A percentile compares a stretch with the other conserved stretches of the same genome.
Evolutionary conservation across 2,888 invertebrate genomes (phyloP).

Genomic region (Ecdyonurus torrentis): DNA sequence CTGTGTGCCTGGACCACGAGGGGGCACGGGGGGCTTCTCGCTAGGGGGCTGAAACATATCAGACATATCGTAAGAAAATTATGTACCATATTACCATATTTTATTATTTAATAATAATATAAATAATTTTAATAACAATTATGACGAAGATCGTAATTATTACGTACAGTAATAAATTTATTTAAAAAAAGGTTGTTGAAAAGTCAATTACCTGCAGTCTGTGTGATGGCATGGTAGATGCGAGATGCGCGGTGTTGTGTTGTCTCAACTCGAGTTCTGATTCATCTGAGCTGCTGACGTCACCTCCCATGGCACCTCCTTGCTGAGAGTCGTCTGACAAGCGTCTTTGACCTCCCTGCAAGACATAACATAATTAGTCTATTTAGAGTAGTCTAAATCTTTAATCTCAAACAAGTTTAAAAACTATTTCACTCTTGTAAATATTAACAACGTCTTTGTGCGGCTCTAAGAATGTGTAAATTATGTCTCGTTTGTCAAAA

Average conservation of each 20-base stretch:
- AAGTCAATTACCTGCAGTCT: not conserved
- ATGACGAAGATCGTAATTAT: too few species aligned
- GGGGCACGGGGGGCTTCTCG: not conserved
- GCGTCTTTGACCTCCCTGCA: not conserved
- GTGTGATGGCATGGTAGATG: not conserved
- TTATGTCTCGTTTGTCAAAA: too few species aligned
- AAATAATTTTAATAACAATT: too few species aligned
- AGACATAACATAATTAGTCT: not conserved
- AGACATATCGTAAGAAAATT: too few species aligned
- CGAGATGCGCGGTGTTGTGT: not conserved
- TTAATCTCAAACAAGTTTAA: too few species aligned
- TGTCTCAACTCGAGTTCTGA: not conserved
- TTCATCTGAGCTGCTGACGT: not conserved
- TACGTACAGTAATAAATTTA: too few species aligned
- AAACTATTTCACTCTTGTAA: too few species aligned
- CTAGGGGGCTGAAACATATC: not conserved
- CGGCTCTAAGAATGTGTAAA: too few species aligned
- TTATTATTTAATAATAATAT: too few species aligned
- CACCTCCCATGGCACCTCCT: conserved; percentile 1
- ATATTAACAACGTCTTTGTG: too few species aligned
- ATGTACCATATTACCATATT: too few species aligned
- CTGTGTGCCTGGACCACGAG: not conserved
- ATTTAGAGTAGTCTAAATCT: not conserved
- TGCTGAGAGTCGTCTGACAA: not conserved
- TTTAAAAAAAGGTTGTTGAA: not conserved